These are phyloP conservation scores for Tupaia tana DNA, from an alignment of 2,113 vertebrate genomes.

Conservation along the genomic window DNA sequence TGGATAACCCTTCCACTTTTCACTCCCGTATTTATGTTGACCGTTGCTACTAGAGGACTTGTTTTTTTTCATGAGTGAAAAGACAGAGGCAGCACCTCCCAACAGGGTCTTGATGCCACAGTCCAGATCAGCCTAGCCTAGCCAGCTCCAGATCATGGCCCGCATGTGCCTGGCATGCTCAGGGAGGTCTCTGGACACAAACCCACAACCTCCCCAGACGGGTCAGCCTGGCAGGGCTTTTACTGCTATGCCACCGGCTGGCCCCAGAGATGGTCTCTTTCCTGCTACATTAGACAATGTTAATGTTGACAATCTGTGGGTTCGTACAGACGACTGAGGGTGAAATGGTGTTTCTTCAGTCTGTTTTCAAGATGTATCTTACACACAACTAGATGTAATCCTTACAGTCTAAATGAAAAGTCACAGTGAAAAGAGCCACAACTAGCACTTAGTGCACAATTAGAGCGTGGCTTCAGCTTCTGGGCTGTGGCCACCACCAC, in stretches of 20 bases:
- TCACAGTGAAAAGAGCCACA: constrained; percentile 40
- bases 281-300: not conserved
- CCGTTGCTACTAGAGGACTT: not conserved
- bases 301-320: constrained; percentile 30
- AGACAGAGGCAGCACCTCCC: no score
- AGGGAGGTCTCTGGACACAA: no score
- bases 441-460: constrained; percentile 54
- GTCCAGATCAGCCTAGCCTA: no score
- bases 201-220: no score
- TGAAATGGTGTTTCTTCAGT: constrained; percentile 42
- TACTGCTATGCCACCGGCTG: no score
- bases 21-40: not conserved
- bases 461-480: constrained; percentile 61
- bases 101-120: no score
- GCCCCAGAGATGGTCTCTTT: not conserved
- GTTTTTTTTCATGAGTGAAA: no score
- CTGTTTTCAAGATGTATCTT: constrained; percentile 43
- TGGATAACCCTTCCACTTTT: not conserved
- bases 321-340: constrained; percentile 36
- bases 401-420: constrained; percentile 11
- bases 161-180: no score
- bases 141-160: no score
- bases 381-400: constrained; percentile 37
- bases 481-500: constrained; percentile 51
- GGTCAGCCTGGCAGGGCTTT: no score